Percentiles rank a stretch among this genome's conserved stretches.
These are phyloP conservation scores for Urocitellus parryii DNA, from an alignment of 2,113 vertebrate genomes.

Conservation along the genomic window DNA sequence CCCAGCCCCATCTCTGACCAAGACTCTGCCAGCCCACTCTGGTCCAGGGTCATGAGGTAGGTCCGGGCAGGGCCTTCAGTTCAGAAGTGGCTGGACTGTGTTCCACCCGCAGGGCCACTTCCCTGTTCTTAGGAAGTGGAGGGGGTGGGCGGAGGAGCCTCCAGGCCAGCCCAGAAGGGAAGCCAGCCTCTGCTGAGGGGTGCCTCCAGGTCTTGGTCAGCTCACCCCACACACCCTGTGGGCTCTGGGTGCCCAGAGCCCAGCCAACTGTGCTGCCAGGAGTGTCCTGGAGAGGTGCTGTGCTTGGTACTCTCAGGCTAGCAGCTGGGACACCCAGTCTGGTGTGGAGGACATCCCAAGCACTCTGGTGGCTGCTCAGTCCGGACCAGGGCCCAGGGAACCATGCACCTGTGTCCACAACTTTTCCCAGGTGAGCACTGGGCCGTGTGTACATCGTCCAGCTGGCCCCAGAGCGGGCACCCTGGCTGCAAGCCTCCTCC, in stretches of 20 bases:
- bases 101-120: background rate
- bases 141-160: no score
- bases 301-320: rapidly evolving
- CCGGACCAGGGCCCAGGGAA: no score
- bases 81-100: background rate
- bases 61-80: background rate
- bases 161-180: background rate
- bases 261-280: rapidly evolving
- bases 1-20: background rate
- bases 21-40: background rate
- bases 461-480: background rate
- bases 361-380: background rate
- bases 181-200: background rate
- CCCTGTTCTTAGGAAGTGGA: background rate
- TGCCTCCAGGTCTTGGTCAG: rapidly evolving
- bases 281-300: background rate
- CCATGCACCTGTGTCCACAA: background rate
- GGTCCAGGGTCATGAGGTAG: background rate
- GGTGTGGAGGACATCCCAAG: background rate
- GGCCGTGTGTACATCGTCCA: rapidly evolving
- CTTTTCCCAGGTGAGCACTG: background rate
- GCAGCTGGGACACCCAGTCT: background rate
- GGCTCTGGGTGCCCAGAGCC: background rate
- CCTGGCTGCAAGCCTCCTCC: no score
- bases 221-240: rapidly evolving